Conservation (phyloP, 2,113 vertebrate species). For the Paramisgurnus dabryanus region DNA sequence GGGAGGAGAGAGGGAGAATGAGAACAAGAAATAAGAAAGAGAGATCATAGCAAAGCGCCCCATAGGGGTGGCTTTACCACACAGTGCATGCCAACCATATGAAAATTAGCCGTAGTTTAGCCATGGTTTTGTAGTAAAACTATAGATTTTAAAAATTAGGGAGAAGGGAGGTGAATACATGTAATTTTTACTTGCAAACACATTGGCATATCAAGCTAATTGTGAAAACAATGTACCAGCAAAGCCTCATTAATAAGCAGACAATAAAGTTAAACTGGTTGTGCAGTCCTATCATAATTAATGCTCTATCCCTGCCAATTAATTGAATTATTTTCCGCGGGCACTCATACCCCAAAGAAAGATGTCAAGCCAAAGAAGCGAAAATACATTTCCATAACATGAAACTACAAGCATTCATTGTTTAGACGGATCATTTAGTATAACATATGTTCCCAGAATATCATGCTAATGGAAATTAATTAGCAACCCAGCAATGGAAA, state of each 20-base stretch:
- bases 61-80: background rate
- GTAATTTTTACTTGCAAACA: background rate
- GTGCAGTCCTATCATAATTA: background rate
- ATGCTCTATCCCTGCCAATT: background rate
- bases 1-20: background rate
- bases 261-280: background rate
- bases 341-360: background rate
- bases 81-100: too few relatives aligned
- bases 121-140: too few relatives aligned
- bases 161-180: background rate
- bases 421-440: background rate
- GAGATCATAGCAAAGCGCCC: background rate
- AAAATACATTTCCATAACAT: background rate
- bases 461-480: constrained; percentile 4
- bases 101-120: too few relatives aligned
- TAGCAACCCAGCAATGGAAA: constrained; percentile 12
- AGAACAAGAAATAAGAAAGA: background rate
- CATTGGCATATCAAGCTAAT: background rate
- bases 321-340: background rate
- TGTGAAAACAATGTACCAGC: background rate
- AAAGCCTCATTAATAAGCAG: background rate
- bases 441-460: constrained; percentile 6
- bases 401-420: background rate
- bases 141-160: too few relatives aligned
- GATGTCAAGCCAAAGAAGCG: background rate